Base-by-base conservation (phyloP, 2,888 invertebrate species). In the Ennomos quercinarius region DNA sequence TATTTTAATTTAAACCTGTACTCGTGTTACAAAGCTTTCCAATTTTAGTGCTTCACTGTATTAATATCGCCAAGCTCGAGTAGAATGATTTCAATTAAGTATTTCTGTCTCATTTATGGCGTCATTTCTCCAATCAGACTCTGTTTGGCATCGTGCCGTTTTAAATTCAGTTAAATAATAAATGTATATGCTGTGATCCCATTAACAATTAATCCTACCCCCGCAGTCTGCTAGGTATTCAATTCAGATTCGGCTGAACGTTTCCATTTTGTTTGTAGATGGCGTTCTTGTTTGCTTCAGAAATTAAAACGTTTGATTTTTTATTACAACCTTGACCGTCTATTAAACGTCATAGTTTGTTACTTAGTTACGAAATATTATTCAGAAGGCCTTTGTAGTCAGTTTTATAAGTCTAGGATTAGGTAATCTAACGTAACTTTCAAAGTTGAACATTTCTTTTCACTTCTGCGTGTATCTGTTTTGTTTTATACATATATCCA, bases 151-250 rank as follows among this genome's bases (percentile, higher is more conserved):
- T 74, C 63, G 71, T 72, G 71, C 70, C 71, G 67, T 76, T 84
- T 81, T 75, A 78, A 85, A 83, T 79, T 78, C 72, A 67, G 73
- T 78, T 78, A 76, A 83, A 83, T 84, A 78, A 81, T 83, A 83
- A 78, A 84, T 83, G 72, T 79, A 76, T 78, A 77, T 82, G 75
- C 61, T 83, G 80, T 82, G 78, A 86, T 87, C 79, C 84, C 87
- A 88, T 89, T 88, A 84, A 83, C 83, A 83, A 87, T 87, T 87
- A 87, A 89, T 87, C 86, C 86, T 70, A 72, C 76, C 77, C 73
- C 74, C 73, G 68, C 76, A 77, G 67, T 74, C 77, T 78, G 77
- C 80, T 78, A 80, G 70, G 78, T 77, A 79, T 86, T 83, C 83
- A 83, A 84, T 86, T 81, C 81, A 78, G 78, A 81, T 83, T 78